Evolutionary conservation across 2,888 invertebrate genomes (phyloP).

Genomic region (Atethmia centrago): DNA sequence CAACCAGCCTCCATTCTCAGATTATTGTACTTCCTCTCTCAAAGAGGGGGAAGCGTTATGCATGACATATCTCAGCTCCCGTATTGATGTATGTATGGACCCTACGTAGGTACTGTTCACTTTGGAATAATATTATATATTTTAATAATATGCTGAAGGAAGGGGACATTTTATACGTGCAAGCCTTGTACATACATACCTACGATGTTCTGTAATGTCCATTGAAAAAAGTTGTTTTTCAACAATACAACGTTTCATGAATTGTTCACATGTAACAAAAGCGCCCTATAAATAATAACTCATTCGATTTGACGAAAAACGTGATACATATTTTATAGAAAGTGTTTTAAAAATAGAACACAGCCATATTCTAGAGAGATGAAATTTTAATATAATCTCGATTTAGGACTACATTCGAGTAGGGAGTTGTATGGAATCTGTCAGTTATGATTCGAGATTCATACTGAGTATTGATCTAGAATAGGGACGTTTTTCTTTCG

Average conservation of each 20-base stretch:
- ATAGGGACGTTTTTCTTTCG: constrained; percentile 1
- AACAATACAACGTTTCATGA: background rate
- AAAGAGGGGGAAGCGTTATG: constrained; percentile 52
- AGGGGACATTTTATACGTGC: constrained; percentile 40
- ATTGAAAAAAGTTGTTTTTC: constrained; percentile 15
- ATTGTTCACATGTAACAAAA: constrained; percentile 1
- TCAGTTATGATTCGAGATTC: background rate
- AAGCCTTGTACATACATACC: background rate
- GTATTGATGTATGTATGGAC: constrained; percentile 42
- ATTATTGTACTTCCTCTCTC: constrained; percentile 48
- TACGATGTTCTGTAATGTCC: background rate
- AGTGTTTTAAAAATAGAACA: constrained; percentile 44
- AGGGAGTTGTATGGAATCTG: background rate
- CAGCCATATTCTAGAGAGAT: constrained; percentile 5
- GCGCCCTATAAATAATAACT: constrained; percentile 12
- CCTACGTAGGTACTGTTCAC: background rate
- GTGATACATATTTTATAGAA: constrained; percentile 8
- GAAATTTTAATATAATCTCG: background rate
- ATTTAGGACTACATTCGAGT: background rate
- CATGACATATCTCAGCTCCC: constrained; percentile 53
- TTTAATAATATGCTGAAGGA: constrained; percentile 36
- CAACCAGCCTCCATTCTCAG: constrained; percentile 50
- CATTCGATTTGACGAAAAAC: constrained; percentile 11
- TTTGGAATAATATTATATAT: constrained; percentile 28
- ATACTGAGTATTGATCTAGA: background rate